These are phyloP conservation scores for Drosophila greeni DNA, from an alignment of 2,888 invertebrate genomes.

Conservation along the genomic window DNA sequence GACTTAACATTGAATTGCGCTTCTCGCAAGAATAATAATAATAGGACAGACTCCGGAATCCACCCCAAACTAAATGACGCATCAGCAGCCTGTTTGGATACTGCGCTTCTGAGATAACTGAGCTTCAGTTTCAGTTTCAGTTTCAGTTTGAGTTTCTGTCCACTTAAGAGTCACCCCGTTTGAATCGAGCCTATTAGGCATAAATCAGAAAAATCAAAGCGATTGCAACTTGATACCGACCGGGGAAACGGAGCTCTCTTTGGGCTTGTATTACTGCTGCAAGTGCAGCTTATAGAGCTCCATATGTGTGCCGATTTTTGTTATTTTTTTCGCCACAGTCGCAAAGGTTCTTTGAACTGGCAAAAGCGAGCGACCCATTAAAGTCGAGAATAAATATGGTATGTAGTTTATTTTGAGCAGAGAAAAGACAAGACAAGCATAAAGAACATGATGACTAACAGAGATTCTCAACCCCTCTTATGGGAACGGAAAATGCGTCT, in stretches of 20 bases:
- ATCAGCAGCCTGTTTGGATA: constrained; percentile 21
- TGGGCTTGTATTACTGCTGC: constrained; percentile 22
- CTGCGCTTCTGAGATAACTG: constrained; percentile 14
- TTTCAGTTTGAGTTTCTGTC: neutral
- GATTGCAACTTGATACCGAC: constrained; percentile 22
- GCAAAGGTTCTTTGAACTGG: constrained; percentile 28
- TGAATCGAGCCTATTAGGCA: constrained; percentile 21
- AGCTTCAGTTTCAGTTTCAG: neutral
- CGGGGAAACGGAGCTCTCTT: constrained; percentile 17
- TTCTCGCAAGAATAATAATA: neutral
- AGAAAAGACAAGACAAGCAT: neutral
- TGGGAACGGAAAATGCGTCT: neutral
- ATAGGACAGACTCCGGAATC: constrained; percentile 4
- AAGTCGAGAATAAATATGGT: constrained; percentile 13
- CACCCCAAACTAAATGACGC: constrained; percentile 38
- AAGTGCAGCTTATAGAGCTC: constrained; percentile 8
- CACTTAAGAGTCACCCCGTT: constrained; percentile 4
- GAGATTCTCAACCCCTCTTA: constrained; percentile 6
- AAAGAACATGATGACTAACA: neutral
- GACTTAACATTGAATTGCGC: constrained; percentile 33
- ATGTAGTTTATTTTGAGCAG: neutral
- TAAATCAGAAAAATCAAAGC: constrained; percentile 33
- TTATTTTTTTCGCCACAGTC: constrained; percentile 8
- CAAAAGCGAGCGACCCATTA: constrained; percentile 12
- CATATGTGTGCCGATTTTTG: constrained; percentile 8